phyloP scores from a whole-genome alignment of 2,888 invertebrate genomes.

The Caradrina kadenii region DNA sequence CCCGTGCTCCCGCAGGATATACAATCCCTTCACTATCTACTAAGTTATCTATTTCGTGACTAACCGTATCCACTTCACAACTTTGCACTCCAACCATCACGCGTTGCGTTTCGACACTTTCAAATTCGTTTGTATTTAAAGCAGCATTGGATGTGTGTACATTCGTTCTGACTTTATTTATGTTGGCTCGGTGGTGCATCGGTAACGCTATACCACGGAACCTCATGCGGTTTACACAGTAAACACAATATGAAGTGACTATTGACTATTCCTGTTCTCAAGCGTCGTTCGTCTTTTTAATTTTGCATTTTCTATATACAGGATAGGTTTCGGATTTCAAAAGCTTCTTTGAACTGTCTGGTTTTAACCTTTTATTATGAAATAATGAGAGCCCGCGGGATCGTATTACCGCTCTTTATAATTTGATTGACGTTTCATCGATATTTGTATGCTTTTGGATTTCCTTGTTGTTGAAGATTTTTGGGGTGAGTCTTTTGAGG shows the following conservation, averaged over 20 bases:
- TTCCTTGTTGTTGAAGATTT: slow-evolving; percentile 61
- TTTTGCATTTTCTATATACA: slow-evolving; percentile 85
- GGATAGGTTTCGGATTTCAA: slow-evolving; percentile 84
- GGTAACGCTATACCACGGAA: slow-evolving; percentile 86
- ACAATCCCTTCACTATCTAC: slow-evolving; percentile 76
- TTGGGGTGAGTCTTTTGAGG: slow-evolving; percentile 19
- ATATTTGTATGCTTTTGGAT: slow-evolving; percentile 66
- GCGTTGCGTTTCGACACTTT: slow-evolving; percentile 27
- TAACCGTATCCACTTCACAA: slow-evolving; percentile 30
- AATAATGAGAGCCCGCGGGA: slow-evolving; percentile 78
- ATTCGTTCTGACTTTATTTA: slow-evolving; percentile 37
- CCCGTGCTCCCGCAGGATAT: slow-evolving; percentile 84
- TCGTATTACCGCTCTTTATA: slow-evolving; percentile 78
- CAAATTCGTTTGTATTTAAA: not conserved
- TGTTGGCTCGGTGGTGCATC: slow-evolving; percentile 62
- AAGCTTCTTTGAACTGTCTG: slow-evolving; percentile 78
- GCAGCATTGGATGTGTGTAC: slow-evolving; percentile 64
- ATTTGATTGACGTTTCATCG: slow-evolving; percentile 79
- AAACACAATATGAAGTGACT: slow-evolving; percentile 90
- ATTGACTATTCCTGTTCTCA: slow-evolving; percentile 89
- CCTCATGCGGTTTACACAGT: slow-evolving; percentile 86
- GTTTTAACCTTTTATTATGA: slow-evolving; percentile 80
- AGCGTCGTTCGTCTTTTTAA: slow-evolving; percentile 81
- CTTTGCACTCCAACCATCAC: slow-evolving; percentile 67
- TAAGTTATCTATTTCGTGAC: slow-evolving; percentile 49